These are phyloP conservation scores for Arrhamphus sclerolepis DNA, from an alignment of 2,797 vertebrate genomes.

Conservation along the genomic window DNA sequence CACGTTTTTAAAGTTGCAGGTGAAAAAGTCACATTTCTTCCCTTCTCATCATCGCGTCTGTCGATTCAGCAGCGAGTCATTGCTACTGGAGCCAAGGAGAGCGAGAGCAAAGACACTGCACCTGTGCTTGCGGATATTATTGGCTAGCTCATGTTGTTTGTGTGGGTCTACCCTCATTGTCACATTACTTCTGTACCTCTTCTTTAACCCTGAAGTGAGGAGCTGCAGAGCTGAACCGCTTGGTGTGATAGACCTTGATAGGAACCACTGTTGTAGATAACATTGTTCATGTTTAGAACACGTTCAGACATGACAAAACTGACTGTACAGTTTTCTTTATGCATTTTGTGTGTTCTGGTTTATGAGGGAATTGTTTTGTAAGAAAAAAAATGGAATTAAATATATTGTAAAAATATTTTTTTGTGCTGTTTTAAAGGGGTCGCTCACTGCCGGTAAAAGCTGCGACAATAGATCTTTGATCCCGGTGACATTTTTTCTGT, in stretches of 20 bases:
- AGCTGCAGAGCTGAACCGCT: constrained; percentile 65
- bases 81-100: constrained; percentile 63
- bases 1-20: constrained; percentile 56
- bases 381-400: constrained; percentile 77
- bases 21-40: constrained; percentile 54
- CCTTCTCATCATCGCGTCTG: constrained; percentile 47
- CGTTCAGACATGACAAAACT: constrained; percentile 70
- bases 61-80: constrained; percentile 48
- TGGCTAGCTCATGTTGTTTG: constrained; percentile 62
- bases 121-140: constrained; percentile 50
- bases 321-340: constrained; percentile 84
- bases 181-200: constrained; percentile 58
- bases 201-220: constrained; percentile 45
- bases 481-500: too few relatives aligned
- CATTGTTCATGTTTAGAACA: constrained; percentile 80
- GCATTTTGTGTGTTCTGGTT: constrained; percentile 83
- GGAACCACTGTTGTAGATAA: constrained; percentile 82
- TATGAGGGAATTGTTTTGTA: constrained; percentile 82
- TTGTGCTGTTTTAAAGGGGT: constrained; percentile 20
- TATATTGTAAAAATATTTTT: constrained; percentile 70
- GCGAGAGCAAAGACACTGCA: constrained; percentile 59
- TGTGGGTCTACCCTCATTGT: constrained; percentile 65
- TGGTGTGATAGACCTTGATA: constrained; percentile 74
- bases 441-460: not conserved
- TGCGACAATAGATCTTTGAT: not conserved